A percentile compares a stretch with the other conserved stretches of the same genome.
These are phyloP conservation scores for Eulemur rubriventer DNA, from an alignment of 2,797 vertebrate species.

Conservation along the genomic window DNA sequence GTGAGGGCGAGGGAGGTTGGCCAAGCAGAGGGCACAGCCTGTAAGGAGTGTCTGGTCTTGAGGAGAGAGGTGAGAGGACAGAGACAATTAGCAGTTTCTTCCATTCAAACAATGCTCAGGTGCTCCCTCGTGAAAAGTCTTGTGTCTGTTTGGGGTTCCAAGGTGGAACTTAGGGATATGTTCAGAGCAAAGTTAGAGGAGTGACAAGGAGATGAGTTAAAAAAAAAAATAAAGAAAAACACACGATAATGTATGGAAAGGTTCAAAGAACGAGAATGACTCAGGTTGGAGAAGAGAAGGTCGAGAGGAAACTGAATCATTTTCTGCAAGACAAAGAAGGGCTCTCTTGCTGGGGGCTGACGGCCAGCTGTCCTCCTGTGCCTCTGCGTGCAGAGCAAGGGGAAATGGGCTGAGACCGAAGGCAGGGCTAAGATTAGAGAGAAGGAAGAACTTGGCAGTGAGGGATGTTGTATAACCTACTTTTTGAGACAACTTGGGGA, in stretches of 20 bases:
- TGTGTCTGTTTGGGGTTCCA: background rate
- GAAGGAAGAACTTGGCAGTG: constrained; percentile 78
- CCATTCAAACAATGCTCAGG: background rate
- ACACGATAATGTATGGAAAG: constrained; percentile 45
- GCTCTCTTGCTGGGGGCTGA: constrained; percentile 49
- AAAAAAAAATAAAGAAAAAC: constrained; percentile 24
- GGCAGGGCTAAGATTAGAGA: constrained; percentile 81
- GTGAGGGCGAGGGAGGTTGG: background rate
- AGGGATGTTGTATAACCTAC: constrained; percentile 79
- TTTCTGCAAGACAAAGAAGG: constrained; percentile 64
- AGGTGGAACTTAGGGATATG: constrained; percentile 20
- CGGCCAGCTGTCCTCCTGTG: constrained; percentile 73
- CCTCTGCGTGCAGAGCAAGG: constrained; percentile 64
- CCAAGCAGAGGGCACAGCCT: background rate
- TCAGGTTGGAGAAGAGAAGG: constrained; percentile 63
- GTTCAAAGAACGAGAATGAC: constrained; percentile 65
- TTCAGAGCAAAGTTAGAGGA: constrained; percentile 38
- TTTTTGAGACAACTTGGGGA: constrained; percentile 73
- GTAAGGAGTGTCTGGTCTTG: background rate
- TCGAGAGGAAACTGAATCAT: constrained; percentile 62
- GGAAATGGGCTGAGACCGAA: constrained; percentile 76
- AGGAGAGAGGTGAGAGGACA: background rate
- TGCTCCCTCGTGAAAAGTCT: background rate
- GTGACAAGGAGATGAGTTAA: constrained; percentile 34
- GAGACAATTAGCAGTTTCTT: background rate